Evolutionary conservation across 2,888 invertebrate species (phyloP).

Genomic region (Acleris cristana): DNA sequence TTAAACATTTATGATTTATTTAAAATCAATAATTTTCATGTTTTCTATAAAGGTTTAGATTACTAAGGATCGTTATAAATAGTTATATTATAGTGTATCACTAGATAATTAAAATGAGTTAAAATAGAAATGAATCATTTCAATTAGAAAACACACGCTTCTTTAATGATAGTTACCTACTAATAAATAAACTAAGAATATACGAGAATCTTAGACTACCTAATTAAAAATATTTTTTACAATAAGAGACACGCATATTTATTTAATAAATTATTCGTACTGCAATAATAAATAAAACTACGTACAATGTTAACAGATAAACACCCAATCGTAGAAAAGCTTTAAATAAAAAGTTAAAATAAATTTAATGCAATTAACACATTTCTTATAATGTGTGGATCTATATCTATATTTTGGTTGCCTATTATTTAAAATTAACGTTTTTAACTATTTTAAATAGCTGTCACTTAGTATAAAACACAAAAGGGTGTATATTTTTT

Average conservation of each 20-base stretch:
- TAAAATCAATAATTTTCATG: background rate
- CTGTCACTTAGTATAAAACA: conserved; percentile 11
- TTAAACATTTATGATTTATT: background rate
- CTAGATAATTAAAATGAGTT: conserved; percentile 5
- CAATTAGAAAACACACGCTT: conserved; percentile 64
- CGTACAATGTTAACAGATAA: conserved; percentile 19
- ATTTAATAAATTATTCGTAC: conserved; percentile 30
- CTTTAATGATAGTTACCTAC: conserved; percentile 50
- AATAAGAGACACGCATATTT: conserved; percentile 39
- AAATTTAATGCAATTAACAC: background rate
- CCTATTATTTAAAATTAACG: conserved; percentile 18
- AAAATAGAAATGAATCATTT: conserved; percentile 58
- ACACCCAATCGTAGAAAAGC: background rate
- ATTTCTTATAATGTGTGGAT: background rate
- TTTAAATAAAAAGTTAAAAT: background rate
- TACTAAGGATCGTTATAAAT: background rate
- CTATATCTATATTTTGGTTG: conserved; percentile 33
- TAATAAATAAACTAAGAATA: conserved; percentile 45
- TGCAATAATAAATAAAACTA: conserved; percentile 39
- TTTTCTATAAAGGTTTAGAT: background rate
- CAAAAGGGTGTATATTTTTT: background rate
- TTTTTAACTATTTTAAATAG: background rate
- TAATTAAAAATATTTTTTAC: conserved; percentile 44
- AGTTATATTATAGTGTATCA: background rate
- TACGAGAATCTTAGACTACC: conserved; percentile 44